Percentiles rank a stretch among this genome's conserved stretches.
Evolutionary conservation across 2,113 vertebrate genomes (phyloP).

Genomic region (Lichenostomus cassidix): DNA sequence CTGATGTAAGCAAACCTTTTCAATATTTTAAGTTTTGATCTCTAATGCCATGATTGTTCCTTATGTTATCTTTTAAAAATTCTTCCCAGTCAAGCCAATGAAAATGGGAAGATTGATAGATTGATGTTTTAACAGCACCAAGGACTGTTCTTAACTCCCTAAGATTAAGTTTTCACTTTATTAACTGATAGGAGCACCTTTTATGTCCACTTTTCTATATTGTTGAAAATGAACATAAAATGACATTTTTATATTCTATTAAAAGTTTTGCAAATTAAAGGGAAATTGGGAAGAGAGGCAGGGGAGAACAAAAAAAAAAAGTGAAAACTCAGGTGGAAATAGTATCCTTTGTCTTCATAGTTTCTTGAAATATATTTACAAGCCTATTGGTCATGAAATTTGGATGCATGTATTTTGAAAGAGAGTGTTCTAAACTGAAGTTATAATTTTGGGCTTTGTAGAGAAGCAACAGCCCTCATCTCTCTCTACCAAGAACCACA

Average conservation of each 20-base stretch:
- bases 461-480: neutral
- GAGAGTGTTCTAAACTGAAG: neutral
- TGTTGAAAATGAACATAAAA: neutral
- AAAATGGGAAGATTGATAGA: neutral
- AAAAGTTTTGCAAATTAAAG: neutral
- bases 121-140: neutral
- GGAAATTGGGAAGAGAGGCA: neutral
- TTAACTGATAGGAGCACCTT: neutral
- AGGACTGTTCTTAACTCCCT: neutral
- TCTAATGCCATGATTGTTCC: neutral
- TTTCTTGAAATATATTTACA: neutral
- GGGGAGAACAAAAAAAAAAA: neutral
- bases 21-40: neutral
- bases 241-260: neutral
- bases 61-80: neutral
- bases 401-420: neutral
- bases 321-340: neutral
- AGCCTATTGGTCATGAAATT: neutral
- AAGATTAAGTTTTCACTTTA: neutral
- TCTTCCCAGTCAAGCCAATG: neutral
- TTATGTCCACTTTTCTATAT: neutral
- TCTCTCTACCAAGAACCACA: neutral
- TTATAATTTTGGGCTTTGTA: neutral
- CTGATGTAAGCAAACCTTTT: neutral
- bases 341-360: neutral